Conservation (phyloP, 2,113 vertebrate species). For the Pterocles orientalis region DNA sequence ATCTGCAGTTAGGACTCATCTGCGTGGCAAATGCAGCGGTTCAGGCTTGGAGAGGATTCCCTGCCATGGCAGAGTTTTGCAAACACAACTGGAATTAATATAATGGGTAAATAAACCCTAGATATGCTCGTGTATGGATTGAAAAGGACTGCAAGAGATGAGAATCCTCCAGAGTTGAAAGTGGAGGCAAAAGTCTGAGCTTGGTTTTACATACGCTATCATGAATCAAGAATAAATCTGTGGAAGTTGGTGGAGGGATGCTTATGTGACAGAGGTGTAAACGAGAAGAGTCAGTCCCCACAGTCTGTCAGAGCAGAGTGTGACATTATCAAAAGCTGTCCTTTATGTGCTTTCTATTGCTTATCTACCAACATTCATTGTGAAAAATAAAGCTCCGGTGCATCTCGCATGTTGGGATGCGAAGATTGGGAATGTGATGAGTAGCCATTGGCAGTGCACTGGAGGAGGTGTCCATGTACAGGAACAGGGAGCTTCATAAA, state of each 20-base stretch:
- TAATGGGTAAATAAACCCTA: not conserved
- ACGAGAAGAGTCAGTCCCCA: not conserved
- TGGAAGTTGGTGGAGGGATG: not conserved
- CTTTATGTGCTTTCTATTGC: not conserved
- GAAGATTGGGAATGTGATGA: not conserved
- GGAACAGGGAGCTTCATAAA: not conserved
- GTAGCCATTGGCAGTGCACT: not conserved
- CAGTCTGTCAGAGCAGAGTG: not conserved
- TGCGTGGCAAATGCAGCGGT: rapidly evolving
- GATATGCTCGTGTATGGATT: not conserved
- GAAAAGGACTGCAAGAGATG: not conserved
- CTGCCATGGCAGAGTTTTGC: not conserved
- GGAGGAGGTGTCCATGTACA: not conserved
- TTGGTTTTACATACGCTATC: not conserved
- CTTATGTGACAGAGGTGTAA: not conserved
- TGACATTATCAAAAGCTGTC: not conserved
- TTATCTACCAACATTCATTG: not conserved
- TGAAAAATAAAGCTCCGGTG: not conserved
- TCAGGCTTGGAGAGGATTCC: not conserved
- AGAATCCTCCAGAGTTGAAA: not conserved
- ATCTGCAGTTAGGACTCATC: not conserved
- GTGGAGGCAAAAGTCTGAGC: not conserved
- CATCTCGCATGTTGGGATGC: not conserved
- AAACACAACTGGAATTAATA: not conserved
- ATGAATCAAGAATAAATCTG: not conserved